A percentile compares a stretch with the other conserved stretches of the same genome.
These are phyloP conservation scores for Chelonia mydas DNA, from an alignment of 2,797 vertebrate genomes.

Conservation along the genomic window DNA sequence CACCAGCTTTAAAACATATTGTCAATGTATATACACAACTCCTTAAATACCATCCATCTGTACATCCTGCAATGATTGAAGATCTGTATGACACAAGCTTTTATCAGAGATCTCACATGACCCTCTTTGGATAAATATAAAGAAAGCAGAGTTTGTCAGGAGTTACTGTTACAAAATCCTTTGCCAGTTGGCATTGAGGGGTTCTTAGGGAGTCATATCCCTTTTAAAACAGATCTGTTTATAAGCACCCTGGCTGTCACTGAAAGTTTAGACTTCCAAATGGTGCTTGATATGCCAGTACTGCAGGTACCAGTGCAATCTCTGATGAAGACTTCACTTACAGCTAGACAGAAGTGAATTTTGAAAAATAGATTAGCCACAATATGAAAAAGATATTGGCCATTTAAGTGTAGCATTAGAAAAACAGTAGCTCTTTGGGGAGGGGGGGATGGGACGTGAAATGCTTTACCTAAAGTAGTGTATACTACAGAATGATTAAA, in stretches of 20 bases:
- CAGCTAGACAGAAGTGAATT: not conserved
- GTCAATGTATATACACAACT: too few species aligned
- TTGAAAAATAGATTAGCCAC: not conserved
- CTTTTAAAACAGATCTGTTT: not conserved
- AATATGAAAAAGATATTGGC: not conserved
- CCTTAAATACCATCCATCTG: too few species aligned
- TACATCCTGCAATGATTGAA: too few species aligned
- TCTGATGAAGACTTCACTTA: slow-evolving; percentile 3
- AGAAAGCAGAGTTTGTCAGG: too few species aligned
- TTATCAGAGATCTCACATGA: too few species aligned
- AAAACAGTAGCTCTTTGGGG: not conserved
- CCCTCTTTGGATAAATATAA: too few species aligned
- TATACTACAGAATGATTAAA: not conserved
- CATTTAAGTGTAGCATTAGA: not conserved
- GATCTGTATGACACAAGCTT: too few species aligned
- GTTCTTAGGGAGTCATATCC: not conserved
- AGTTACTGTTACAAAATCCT: too few species aligned
- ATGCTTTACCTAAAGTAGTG: not conserved
- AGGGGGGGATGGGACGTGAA: not conserved
- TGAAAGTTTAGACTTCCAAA: slow-evolving; percentile 21
- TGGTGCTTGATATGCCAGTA: not conserved
- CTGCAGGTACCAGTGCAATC: not conserved
- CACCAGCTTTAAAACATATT: too few species aligned
- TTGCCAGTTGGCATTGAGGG: not conserved
- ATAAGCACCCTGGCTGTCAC: not conserved